These are phyloP conservation scores for Ecliptopera silaceata DNA, from an alignment of 2,888 invertebrate species.

Conservation along the genomic window DNA sequence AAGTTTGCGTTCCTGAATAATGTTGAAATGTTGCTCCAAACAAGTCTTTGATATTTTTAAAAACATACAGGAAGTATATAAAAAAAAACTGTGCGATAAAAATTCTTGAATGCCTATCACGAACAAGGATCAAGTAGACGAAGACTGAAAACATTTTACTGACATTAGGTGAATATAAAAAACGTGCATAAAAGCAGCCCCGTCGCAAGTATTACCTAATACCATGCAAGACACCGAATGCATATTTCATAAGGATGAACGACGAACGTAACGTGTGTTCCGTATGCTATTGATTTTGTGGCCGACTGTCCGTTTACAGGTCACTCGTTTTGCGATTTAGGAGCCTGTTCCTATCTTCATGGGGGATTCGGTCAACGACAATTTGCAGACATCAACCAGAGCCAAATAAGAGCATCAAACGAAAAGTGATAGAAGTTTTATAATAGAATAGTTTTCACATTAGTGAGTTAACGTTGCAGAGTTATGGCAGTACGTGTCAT, in stretches of 20 bases:
- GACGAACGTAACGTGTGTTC: slow-evolving; percentile 17
- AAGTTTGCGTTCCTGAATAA: slow-evolving; percentile 40
- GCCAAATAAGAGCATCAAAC: no score
- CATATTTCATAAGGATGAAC: slow-evolving; percentile 34
- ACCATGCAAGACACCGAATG: slow-evolving; percentile 23
- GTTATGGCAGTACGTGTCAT: no score
- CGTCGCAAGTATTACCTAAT: slow-evolving; percentile 9
- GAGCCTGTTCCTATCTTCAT: slow-evolving; percentile 5
- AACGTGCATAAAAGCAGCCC: slow-evolving; percentile 9
- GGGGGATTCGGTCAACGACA: neutral
- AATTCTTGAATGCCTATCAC: no score
- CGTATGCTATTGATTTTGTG: slow-evolving; percentile 31
- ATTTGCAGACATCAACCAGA: no score
- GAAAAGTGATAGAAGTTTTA: neutral
- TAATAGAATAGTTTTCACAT: no score
- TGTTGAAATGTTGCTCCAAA: slow-evolving; percentile 29
- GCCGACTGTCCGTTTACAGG: slow-evolving; percentile 18
- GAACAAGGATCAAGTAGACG: neutral
- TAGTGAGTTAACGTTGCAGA: no score
- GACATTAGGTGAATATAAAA: no score
- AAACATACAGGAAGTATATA: neutral
- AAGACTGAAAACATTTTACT: no score
- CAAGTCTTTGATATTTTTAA: slow-evolving; percentile 6
- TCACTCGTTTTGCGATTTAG: slow-evolving; percentile 18
- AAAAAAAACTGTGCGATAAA: no score